phyloP scores from a whole-genome alignment of 1,140 invertebrate species.

The Zaprionus kolodkinae region DNA sequence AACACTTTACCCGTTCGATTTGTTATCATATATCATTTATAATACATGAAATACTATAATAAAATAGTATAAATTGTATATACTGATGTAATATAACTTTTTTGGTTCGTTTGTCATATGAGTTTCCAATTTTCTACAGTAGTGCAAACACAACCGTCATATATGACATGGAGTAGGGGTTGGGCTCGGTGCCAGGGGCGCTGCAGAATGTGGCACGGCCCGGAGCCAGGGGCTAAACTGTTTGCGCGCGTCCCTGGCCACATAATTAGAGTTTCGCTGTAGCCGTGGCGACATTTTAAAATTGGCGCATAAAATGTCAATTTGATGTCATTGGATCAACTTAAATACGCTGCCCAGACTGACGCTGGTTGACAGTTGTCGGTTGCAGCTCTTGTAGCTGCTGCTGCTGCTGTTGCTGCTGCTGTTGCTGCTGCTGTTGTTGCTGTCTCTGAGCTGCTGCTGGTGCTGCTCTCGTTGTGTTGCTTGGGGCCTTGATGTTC shows the following conservation, averaged over 20 bases:
- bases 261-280: constrained; percentile 75
- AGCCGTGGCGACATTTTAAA: constrained; percentile 69
- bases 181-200: not conserved
- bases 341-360: constrained; percentile 65
- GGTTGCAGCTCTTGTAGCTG: constrained; percentile 1
- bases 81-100: not conserved
- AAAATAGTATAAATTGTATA: not conserved
- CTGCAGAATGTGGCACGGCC: not conserved
- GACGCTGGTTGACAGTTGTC: constrained; percentile 29
- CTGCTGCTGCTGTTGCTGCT: constrained; percentile 7
- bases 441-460: constrained; percentile 8
- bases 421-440: not conserved
- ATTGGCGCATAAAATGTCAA: constrained; percentile 82
- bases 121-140: not conserved
- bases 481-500: constrained; percentile 48
- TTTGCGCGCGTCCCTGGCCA: constrained; percentile 67
- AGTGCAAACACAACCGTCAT: not conserved
- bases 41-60: too few species aligned
- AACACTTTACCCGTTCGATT: too few species aligned
- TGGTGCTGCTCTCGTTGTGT: constrained; percentile 5
- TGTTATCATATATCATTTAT: too few species aligned
- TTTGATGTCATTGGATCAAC: constrained; percentile 82
- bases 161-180: not conserved
- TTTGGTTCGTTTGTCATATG: not conserved
- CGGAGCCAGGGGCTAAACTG: constrained; percentile 56